These are phyloP conservation scores for Semicossyphus pulcher DNA, from an alignment of 2,113 vertebrate species.

Conservation along the genomic window DNA sequence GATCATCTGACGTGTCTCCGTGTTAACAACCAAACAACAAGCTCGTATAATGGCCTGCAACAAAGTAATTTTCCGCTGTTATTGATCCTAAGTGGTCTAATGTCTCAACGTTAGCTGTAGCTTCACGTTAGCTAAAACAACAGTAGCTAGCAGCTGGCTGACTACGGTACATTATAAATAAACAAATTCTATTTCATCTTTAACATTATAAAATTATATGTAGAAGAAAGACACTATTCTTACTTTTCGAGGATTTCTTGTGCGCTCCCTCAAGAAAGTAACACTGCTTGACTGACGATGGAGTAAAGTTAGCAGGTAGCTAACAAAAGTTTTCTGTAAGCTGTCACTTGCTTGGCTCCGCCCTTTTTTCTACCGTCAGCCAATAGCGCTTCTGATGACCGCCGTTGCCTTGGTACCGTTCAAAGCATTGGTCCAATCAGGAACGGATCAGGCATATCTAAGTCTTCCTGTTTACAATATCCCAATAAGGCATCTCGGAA, in stretches of 20 bases:
- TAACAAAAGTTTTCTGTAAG: slow-evolving; percentile 73
- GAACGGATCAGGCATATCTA: background rate
- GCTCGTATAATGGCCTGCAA: background rate
- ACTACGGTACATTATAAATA: background rate
- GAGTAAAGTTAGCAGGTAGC: slow-evolving; percentile 58
- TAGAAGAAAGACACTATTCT: background rate
- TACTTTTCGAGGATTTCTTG: slow-evolving; percentile 17
- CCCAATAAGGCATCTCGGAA: background rate
- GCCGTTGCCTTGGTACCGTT: slow-evolving; percentile 46
- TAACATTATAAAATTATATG: accelerated
- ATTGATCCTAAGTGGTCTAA: background rate
- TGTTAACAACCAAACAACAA: background rate
- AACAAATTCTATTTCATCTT: background rate
- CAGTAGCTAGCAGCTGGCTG: slow-evolving; percentile 47
- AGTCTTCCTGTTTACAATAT: slow-evolving; percentile 43
- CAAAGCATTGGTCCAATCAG: slow-evolving; percentile 57
- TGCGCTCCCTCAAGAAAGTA: background rate
- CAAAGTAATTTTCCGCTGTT: background rate
- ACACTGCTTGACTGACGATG: slow-evolving; percentile 26
- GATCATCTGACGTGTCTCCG: background rate
- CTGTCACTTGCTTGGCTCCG: slow-evolving; percentile 43
- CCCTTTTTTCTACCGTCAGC: slow-evolving; percentile 19
- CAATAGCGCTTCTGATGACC: slow-evolving; percentile 33
- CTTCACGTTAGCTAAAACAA: slow-evolving; percentile 41
- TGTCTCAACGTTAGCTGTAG: background rate